Conservation (phyloP, 2,888 invertebrate species). For the Lochmaea crataegi region DNA sequence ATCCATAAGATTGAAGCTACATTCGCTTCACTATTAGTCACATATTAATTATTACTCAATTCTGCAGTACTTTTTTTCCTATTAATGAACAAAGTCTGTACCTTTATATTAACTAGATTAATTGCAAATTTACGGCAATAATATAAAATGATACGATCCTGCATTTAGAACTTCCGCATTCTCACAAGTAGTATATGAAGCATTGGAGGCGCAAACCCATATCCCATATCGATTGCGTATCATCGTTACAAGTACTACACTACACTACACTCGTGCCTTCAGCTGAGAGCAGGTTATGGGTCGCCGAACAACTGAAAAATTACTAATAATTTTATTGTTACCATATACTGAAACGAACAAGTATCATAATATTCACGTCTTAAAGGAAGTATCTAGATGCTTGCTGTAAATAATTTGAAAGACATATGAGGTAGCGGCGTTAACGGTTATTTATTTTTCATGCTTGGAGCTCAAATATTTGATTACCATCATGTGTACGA, state of each 20-base stretch:
- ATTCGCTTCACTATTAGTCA: no score
- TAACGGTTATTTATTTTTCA: conserved; percentile 5
- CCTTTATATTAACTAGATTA: not conserved
- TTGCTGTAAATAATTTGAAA: conserved; percentile 12
- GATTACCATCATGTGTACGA: not conserved
- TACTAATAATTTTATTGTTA: conserved; percentile 32
- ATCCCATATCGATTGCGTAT: conserved; percentile 35
- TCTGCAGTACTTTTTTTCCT: no score
- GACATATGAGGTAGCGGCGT: conserved; percentile 17
- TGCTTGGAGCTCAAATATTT: not conserved
- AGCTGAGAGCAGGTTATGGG: conserved; percentile 33
- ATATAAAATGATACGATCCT: conserved; percentile 20
- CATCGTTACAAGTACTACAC: conserved; percentile 24
- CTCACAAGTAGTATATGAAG: conserved; percentile 31
- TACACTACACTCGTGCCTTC: conserved; percentile 27
- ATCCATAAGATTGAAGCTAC: no score
- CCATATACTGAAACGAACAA: conserved; percentile 13
- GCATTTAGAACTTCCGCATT: conserved; percentile 37
- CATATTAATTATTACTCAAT: no score
- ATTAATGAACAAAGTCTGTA: no score
- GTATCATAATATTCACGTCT: conserved; percentile 16
- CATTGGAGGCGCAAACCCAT: conserved; percentile 34
- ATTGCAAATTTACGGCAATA: not conserved
- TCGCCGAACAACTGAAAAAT: conserved; percentile 38
- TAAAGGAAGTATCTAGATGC: conserved; percentile 15